A percentile compares a stretch with the other conserved stretches of the same genome.
Conservation (phyloP, 2,113 vertebrate genomes). For the Siniperca chuatsi region DNA sequence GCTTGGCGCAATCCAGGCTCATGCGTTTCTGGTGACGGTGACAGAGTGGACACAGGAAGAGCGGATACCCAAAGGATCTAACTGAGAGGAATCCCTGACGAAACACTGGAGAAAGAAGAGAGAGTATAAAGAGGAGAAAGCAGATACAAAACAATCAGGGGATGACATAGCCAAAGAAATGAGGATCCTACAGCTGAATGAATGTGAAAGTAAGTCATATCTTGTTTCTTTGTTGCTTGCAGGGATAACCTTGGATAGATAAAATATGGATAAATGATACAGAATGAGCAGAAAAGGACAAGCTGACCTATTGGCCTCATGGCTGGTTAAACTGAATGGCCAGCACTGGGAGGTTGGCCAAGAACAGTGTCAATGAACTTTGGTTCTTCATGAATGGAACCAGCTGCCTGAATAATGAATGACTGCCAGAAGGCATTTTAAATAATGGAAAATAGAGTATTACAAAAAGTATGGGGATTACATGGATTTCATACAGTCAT, state of each 20-base stretch:
- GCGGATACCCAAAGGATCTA: conserved; percentile 55
- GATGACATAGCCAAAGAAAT: conserved; percentile 76
- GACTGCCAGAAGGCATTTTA: background rate
- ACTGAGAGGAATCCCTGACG: conserved; percentile 28
- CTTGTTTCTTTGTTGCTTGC: background rate
- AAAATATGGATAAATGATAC: background rate
- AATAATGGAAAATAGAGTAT: background rate
- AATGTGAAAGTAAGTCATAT: conserved; percentile 77
- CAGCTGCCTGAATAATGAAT: conserved; percentile 8
- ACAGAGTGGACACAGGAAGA: conserved; percentile 26
- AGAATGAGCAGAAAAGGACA: background rate
- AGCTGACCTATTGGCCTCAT: background rate
- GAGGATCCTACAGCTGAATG: conserved; percentile 67
- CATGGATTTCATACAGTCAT: background rate
- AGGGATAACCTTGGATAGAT: background rate
- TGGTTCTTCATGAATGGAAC: conserved; percentile 33
- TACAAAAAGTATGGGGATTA: background rate
- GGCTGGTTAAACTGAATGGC: background rate
- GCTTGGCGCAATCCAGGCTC: conserved; percentile 54
- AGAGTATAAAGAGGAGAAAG: conserved; percentile 1
- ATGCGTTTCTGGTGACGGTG: conserved; percentile 62
- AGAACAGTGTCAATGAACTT: conserved; percentile 30
- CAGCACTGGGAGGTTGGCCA: conserved; percentile 3
- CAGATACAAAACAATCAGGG: conserved; percentile 2
- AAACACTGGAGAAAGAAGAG: conserved; percentile 4